Evolutionary conservation across 2,113 vertebrate genomes (phyloP).

Genomic region (Albula glossodonta): DNA sequence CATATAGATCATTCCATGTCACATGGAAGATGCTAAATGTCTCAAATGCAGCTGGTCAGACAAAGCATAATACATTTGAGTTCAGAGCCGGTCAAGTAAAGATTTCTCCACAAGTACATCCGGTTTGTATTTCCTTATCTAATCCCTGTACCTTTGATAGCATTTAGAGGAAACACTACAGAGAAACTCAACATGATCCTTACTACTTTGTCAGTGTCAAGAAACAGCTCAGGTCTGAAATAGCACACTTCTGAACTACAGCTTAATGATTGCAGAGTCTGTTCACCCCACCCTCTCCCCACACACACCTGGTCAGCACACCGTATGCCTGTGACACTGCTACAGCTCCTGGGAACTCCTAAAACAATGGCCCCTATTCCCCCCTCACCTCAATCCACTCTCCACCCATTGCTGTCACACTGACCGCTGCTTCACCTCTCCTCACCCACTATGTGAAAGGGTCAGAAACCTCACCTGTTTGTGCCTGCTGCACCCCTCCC

Average conservation of each 20-base stretch:
- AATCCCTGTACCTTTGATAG: conserved; percentile 24
- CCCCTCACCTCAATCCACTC: not conserved
- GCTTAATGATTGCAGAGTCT: conserved; percentile 10
- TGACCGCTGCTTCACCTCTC: conserved; percentile 38
- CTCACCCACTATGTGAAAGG: conserved; percentile 26
- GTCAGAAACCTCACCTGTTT: conserved; percentile 31
- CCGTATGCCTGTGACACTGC: not conserved
- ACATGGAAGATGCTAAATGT: not conserved
- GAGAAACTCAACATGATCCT: not conserved
- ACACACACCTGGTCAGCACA: conserved; percentile 25
- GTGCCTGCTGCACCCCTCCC: conserved; percentile 13
- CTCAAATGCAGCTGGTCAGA: not conserved
- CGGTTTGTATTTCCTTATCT: conserved; percentile 28
- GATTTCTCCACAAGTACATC: conserved; percentile 20
- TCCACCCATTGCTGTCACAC: conserved; percentile 15
- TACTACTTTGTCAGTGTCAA: conserved; percentile 18
- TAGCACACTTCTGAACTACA: not conserved
- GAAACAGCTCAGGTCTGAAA: not conserved
- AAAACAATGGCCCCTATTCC: conserved; percentile 16
- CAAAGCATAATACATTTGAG: not conserved
- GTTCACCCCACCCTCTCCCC: conserved; percentile 18
- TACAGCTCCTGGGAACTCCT: not conserved
- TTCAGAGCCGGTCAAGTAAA: conserved; percentile 2
- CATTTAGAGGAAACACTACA: conserved; percentile 10
- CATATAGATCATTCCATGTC: not conserved